Base-by-base conservation (phyloP, 2,888 invertebrate species). In the Nephrotoma guestfalica region DNA sequence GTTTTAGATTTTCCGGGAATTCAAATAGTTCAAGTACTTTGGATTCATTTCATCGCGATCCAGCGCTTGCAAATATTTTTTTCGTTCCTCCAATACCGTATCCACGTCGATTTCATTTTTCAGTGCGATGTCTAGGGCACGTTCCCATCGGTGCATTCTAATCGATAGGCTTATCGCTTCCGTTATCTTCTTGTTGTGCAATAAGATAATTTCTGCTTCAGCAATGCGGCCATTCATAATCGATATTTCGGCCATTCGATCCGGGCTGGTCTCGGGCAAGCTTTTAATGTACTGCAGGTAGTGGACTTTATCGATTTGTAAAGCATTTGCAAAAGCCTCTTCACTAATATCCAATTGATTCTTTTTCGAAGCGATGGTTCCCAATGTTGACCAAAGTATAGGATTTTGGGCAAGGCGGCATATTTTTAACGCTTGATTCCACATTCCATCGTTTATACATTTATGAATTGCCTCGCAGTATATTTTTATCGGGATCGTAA, bases 331-430 rank as follows among this genome's bases (percentile, higher is more conserved):
- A 91, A 97, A 99, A 0, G 98, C 97, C 90, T 98, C 97, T 92
- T 99, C 99, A 15, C 99, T 98, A 6, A 97, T 95, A 87, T 95
- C 94, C 86, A 98, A 91, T 89, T 98, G 96, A 90, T 96, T 96
- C 87, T 95, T 95, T 88, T 97, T 95, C 87, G 97, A 96, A 0
- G 99, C 96, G 90, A 98, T 93, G 0, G 97, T 97, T 0, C 99
- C 99, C 88, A 99, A 92, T 88, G 97, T 97, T 0, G 98, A 97
- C 99, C 99, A 99, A 15, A 98, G 92, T n/a, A 94, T 94, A 87
- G 93, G 92, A 88, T 93, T 94, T 90, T 91, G 90, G 0, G 90
- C 90, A 86, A 91, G 87, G 2, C 92, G 90, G 89, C 96, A 96
- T 87, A 98, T 94, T 90, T 96, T 94, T 87, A 97, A 92, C 2